Conservation (phyloP, 2,113 vertebrate genomes). For the Atlantisia rogersi region DNA sequence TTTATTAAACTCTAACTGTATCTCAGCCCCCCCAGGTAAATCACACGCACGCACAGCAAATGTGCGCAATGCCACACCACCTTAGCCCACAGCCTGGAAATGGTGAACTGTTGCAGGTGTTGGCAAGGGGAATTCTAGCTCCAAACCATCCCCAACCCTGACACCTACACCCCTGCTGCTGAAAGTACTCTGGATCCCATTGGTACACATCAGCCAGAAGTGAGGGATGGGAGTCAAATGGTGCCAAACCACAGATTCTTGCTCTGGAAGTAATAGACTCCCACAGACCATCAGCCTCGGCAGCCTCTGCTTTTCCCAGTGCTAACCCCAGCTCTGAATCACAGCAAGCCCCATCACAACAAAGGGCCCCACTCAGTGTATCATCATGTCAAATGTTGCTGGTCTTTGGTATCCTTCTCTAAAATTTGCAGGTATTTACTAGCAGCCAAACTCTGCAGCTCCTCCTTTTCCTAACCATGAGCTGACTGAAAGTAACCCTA, state of each 20-base stretch:
- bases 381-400: rapidly evolving
- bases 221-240: neutral
- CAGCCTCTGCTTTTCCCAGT: neutral
- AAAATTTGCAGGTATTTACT: neutral
- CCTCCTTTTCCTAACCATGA: neutral
- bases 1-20: neutral
- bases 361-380: neutral
- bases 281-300: rapidly evolving
- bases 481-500: neutral
- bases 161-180: neutral
- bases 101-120: neutral
- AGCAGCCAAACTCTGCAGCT: neutral
- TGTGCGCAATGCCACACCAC: rapidly evolving
- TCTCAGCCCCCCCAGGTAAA: neutral
- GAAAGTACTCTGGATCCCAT: neutral
- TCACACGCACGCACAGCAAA: neutral
- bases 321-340: neutral
- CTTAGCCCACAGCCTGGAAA: neutral
- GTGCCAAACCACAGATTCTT: neutral
- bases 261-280: neutral
- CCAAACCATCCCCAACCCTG: neutral
- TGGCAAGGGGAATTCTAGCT: neutral
- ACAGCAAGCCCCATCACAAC: neutral
- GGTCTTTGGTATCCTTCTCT: neutral
- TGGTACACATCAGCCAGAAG: neutral